These are phyloP conservation scores for Platyscapa corneri DNA, from an alignment of 1,140 invertebrate species.

Conservation along the genomic window DNA sequence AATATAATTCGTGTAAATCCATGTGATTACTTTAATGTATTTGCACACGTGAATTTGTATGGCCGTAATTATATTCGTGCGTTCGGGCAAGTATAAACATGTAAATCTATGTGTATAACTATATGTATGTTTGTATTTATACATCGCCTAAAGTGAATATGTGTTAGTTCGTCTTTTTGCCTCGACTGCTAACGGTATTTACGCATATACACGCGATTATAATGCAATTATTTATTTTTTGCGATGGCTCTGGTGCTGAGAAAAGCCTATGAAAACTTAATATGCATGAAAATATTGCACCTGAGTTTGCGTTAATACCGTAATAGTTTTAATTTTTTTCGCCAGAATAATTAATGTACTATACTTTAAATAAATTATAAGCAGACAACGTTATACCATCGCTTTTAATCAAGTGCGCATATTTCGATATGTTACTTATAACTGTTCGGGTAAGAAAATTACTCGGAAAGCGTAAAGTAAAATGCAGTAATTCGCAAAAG, in stretches of 20 bases:
- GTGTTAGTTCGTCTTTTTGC: not conserved
- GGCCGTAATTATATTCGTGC: too few species aligned
- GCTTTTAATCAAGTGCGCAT: not conserved
- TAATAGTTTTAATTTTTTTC: too few species aligned
- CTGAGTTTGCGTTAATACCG: too few species aligned
- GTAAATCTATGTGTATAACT: slow-evolving; percentile 11
- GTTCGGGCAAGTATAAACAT: too few species aligned
- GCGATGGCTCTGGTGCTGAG: not conserved
- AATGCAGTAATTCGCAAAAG: too few species aligned
- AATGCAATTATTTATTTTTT: not conserved
- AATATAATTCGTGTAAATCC: too few species aligned
- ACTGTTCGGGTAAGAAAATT: not conserved
- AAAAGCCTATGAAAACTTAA: too few species aligned
- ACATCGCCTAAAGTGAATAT: not conserved
- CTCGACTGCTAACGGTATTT: not conserved
- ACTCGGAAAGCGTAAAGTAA: not conserved
- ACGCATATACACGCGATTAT: not conserved
- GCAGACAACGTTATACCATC: too few species aligned
- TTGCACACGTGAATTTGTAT: too few species aligned
- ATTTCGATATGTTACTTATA: not conserved
- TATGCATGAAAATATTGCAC: too few species aligned
- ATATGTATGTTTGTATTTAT: slow-evolving; percentile 5
- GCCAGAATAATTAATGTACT: too few species aligned
- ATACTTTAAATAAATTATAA: too few species aligned
- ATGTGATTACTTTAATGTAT: not conserved